Conservation (phyloP, 2,113 vertebrate genomes). For the Oriolus oriolus region DNA sequence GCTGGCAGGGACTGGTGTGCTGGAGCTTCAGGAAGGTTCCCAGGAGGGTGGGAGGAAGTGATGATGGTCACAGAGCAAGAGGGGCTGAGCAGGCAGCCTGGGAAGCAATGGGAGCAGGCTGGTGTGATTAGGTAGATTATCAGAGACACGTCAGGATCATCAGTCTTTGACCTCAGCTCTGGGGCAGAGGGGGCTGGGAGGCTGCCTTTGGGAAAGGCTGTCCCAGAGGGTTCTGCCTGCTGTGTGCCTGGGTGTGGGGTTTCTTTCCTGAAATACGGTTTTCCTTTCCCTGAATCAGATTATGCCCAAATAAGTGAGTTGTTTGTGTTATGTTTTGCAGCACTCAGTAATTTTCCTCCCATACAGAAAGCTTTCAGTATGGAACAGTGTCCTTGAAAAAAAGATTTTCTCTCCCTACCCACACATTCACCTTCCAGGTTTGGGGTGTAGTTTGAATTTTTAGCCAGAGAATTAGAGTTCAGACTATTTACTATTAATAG, state of each 20-base stretch:
- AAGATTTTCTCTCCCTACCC: not conserved
- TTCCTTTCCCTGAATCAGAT: not conserved
- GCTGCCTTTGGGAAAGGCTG: not conserved
- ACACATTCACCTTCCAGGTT: not conserved
- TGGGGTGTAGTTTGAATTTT: not conserved
- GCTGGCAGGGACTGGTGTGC: not conserved
- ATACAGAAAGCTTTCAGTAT: not conserved
- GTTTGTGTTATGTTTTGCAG: not conserved
- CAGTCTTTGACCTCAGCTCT: not conserved
- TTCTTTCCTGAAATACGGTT: not conserved
- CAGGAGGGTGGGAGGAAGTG: not conserved
- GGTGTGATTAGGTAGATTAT: constrained; percentile 1
- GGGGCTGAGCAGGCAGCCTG: not conserved
- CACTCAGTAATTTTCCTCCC: not conserved
- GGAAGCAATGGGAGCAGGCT: not conserved
- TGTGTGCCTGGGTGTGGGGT: not conserved
- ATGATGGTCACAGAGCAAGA: not conserved
- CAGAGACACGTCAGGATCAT: not conserved
- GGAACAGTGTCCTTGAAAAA: not conserved
- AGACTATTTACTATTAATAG: not conserved
- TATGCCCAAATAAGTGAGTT: not conserved
- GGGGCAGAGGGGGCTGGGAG: not conserved
- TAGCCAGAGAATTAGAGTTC: not conserved
- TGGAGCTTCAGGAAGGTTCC: not conserved
- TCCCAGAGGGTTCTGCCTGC: not conserved